Percentiles rank a stretch among this genome's conserved stretches.
Conservation (phyloP, 2,113 vertebrate genomes). For the Rhipidura dahli region DNA sequence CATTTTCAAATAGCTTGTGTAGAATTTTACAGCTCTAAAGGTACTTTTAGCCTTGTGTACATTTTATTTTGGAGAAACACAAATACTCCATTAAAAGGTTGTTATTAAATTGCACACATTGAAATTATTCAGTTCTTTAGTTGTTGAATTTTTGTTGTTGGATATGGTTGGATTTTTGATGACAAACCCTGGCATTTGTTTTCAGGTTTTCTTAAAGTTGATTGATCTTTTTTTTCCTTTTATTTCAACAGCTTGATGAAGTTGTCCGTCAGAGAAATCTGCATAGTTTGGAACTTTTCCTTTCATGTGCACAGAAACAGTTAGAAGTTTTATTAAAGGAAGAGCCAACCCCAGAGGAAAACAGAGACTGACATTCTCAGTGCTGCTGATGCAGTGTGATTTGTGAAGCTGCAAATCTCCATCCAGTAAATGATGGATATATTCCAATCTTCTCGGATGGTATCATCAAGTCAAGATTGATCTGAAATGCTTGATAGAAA, state of each 20-base stretch:
- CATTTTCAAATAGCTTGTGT: background rate
- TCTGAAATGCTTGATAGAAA: background rate
- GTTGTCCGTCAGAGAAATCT: slow-evolving; percentile 75
- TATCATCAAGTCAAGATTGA: background rate
- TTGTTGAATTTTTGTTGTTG: background rate
- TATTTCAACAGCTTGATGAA: slow-evolving; percentile 73
- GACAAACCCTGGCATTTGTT: background rate
- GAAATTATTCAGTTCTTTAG: background rate
- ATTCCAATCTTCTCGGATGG: background rate
- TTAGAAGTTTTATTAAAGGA: slow-evolving; percentile 72
- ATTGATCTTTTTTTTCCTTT: background rate
- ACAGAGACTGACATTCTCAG: background rate
- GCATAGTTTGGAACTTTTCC: slow-evolving; percentile 80
- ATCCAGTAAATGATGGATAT: background rate
- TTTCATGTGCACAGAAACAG: slow-evolving; percentile 83
- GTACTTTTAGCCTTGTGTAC: background rate
- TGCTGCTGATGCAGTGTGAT: background rate
- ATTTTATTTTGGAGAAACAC: background rate
- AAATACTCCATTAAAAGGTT: background rate
- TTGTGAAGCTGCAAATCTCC: slow-evolving; percentile 8
- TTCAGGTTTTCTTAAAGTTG: background rate
- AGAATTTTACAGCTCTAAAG: background rate
- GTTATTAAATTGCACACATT: background rate
- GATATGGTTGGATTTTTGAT: background rate
- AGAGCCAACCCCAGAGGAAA: slow-evolving; percentile 49